A percentile compares a stretch with the other conserved stretches of the same genome.
These are phyloP conservation scores for Cirrhinus mrigala DNA, from an alignment of 2,797 vertebrate species.

Conservation along the genomic window DNA sequence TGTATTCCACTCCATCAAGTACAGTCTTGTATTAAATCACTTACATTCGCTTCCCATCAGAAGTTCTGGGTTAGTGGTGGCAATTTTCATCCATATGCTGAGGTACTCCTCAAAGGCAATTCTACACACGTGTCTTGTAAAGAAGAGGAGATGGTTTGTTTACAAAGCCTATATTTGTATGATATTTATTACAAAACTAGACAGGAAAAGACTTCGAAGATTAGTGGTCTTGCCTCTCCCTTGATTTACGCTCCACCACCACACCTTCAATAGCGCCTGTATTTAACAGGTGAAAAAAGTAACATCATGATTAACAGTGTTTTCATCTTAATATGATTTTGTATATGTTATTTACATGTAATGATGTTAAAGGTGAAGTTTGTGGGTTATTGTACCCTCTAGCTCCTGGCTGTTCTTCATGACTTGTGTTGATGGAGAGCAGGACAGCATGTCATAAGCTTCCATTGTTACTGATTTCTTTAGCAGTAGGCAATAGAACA, in stretches of 20 bases:
- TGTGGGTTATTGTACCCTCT: not conserved
- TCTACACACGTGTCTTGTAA: constrained; percentile 28
- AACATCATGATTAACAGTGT: too few relatives aligned
- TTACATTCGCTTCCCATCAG: constrained; percentile 36
- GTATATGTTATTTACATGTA: not conserved
- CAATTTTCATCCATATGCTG: constrained; percentile 42
- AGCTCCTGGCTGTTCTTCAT: constrained; percentile 15
- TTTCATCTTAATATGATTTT: not conserved
- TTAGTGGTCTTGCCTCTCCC: constrained; percentile 9
- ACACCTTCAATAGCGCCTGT: not conserved
- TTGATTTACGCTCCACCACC: not conserved
- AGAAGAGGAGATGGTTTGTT: not conserved
- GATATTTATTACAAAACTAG: not conserved
- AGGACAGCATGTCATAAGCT: not conserved
- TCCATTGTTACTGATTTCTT: constrained; percentile 1
- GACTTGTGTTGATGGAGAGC: constrained; percentile 9
- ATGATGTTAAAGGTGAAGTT: not conserved
- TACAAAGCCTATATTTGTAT: not conserved
- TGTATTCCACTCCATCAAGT: not conserved
- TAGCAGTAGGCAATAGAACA: not conserved
- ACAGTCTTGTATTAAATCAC: not conserved
- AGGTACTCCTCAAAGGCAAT: constrained; percentile 57
- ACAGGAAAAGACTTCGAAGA: not conserved
- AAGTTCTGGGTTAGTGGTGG: constrained; percentile 46
- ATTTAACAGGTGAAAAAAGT: not conserved